These are phyloP conservation scores for Rhodeus uyekii DNA, from an alignment of 2,797 vertebrate species.

Conservation along the genomic window DNA sequence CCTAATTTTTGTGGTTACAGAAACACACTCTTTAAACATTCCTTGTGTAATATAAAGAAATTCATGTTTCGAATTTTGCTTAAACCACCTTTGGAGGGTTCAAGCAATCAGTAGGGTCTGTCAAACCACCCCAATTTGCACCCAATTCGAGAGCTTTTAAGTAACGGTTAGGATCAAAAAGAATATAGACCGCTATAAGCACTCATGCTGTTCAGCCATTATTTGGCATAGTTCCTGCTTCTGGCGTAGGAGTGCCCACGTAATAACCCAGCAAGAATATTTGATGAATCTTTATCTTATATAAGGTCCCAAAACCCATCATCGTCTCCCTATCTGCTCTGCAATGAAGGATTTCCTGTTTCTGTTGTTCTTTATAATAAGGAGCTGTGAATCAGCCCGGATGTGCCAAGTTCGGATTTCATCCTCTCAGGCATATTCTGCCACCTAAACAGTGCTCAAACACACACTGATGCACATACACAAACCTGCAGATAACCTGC, in stretches of 20 bases:
- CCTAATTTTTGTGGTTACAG: background rate
- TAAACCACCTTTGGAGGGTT: background rate
- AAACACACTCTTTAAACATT: background rate
- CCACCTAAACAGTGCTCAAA: constrained; percentile 22
- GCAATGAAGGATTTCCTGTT: constrained; percentile 29
- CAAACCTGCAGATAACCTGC: constrained; percentile 23
- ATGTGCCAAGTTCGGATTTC: constrained; percentile 32
- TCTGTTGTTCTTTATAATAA: constrained; percentile 29
- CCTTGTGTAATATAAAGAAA: background rate
- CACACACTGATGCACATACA: constrained; percentile 15
- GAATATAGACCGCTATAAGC: background rate
- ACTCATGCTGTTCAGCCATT: constrained; percentile 8
- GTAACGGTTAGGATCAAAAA: background rate
- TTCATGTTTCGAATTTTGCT: background rate
- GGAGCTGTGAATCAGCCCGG: constrained; percentile 36
- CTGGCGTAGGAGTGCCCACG: constrained; percentile 21
- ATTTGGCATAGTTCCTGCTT: constrained; percentile 9
- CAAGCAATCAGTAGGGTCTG: background rate
- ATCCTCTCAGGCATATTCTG: constrained; percentile 27
- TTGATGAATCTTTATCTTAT: constrained; percentile 33
- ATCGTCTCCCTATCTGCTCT: constrained; percentile 13
- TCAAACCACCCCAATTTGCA: background rate
- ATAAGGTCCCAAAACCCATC: constrained; percentile 36
- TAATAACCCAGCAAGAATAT: constrained; percentile 27
- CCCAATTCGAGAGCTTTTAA: background rate